These are phyloP conservation scores for Nomia melanderi DNA, from an alignment of 1,140 invertebrate species.

Conservation along the genomic window DNA sequence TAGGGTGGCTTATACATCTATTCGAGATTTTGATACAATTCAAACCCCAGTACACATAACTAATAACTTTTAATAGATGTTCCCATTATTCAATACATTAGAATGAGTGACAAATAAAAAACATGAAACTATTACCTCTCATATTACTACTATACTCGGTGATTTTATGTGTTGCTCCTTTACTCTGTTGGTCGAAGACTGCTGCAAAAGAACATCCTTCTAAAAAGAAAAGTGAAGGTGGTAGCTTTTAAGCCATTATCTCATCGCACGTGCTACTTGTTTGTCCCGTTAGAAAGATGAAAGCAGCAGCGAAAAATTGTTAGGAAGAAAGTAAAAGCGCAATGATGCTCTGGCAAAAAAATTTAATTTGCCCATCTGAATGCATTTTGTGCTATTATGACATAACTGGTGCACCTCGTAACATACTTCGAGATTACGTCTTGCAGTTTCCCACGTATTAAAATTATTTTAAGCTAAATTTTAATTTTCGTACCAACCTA, in stretches of 20 bases:
- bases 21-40: no score
- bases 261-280: constrained; percentile 14
- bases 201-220: constrained; percentile 5
- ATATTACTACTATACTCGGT: constrained; percentile 54
- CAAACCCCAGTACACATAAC: no score
- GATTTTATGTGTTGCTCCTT: constrained; percentile 46
- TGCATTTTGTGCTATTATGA: constrained; percentile 65
- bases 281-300: not conserved
- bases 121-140: not conserved
- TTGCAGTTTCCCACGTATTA: constrained; percentile 71
- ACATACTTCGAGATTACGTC: constrained; percentile 61
- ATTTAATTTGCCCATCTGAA: constrained; percentile 74
- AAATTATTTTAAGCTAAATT: constrained; percentile 72
- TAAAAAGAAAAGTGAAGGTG: no score
- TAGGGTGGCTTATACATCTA: no score
- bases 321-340: not conserved
- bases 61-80: no score
- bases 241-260: constrained; percentile 35
- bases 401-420: constrained; percentile 60
- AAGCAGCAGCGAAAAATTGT: not conserved
- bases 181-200: constrained; percentile 23
- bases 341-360: constrained; percentile 63
- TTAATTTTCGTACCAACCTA: not conserved
- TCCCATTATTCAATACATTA: no score
- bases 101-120: no score